A percentile compares a stretch with the other conserved stretches of the same genome.
These are phyloP conservation scores for Leucosticte australis DNA, from an alignment of 2,113 vertebrate species.

Conservation along the genomic window DNA sequence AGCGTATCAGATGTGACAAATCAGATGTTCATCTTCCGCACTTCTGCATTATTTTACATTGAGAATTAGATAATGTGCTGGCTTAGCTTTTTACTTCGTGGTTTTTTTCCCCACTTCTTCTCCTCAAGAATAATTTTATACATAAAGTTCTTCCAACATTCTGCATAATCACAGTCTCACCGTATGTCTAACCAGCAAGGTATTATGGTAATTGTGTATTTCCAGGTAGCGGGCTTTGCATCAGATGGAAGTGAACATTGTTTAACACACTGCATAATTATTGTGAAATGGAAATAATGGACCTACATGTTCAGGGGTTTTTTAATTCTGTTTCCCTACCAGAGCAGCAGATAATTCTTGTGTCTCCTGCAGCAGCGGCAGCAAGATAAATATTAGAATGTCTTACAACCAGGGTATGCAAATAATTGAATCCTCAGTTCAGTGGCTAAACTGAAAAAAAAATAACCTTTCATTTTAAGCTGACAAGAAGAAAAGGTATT, in stretches of 20 bases:
- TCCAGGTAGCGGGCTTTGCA: constrained; percentile 17
- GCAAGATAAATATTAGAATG: constrained; percentile 50
- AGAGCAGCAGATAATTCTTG: constrained; percentile 25
- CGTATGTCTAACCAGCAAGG: constrained; percentile 62
- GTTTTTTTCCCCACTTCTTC: neutral
- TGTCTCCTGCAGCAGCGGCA: neutral
- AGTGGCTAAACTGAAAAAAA: constrained; percentile 22
- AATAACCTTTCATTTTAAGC: constrained; percentile 19
- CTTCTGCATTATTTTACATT: constrained; percentile 85
- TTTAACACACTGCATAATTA: constrained; percentile 37
- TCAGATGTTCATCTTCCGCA: constrained; percentile 95
- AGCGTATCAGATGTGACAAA: constrained; percentile 99
- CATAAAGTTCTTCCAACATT: constrained; percentile 67
- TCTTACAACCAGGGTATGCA: constrained; percentile 28
- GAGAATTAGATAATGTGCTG: constrained; percentile 83
- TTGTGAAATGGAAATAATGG: constrained; percentile 35
- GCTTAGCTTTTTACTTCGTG: constrained; percentile 71
- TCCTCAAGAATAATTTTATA: constrained; percentile 71
- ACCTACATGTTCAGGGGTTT: neutral
- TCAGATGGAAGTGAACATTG: constrained; percentile 38
- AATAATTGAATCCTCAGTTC: constrained; percentile 36
- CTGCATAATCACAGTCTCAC: constrained; percentile 71
- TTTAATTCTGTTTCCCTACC: constrained; percentile 16
- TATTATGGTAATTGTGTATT: constrained; percentile 67
- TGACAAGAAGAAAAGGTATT: neutral